Conservation (phyloP, 1,140 invertebrate genomes). For the Scaptomyza hsui region DNA sequence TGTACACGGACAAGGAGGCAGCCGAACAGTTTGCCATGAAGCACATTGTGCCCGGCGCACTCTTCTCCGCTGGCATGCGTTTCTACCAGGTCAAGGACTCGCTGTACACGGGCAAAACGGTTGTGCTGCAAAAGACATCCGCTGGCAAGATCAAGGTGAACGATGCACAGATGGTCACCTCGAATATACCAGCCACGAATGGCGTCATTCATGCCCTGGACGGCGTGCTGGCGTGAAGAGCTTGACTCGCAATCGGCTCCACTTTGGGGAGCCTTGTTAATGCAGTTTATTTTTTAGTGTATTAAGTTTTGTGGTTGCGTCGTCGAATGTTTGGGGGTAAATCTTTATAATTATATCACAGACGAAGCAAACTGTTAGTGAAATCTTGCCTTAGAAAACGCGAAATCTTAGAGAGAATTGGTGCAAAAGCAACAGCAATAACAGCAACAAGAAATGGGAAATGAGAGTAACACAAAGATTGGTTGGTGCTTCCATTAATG, state of each 20-base stretch:
- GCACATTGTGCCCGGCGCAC: conserved; percentile 90
- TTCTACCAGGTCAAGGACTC: conserved; percentile 93
- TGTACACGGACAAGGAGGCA: conserved; percentile 86
- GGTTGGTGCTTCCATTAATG: conserved; percentile 74
- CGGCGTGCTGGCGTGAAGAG: conserved; percentile 85
- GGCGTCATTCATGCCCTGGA: conserved; percentile 95
- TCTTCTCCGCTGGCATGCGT: conserved; percentile 93
- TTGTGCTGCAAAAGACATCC: conserved; percentile 90
- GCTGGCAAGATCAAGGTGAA: conserved; percentile 92
- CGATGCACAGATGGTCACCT: conserved; percentile 89
- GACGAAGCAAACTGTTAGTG: conserved; percentile 60
- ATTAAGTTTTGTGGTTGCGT: conserved; percentile 43
- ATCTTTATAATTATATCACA: conserved; percentile 53
- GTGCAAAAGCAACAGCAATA: conserved; percentile 46
- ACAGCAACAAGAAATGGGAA: conserved; percentile 7
- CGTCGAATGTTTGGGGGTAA: conserved; percentile 26
- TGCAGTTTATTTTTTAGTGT: conserved; percentile 47
- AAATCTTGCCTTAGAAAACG: conserved; percentile 76
- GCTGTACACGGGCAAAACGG: conserved; percentile 87
- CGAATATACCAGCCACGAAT: conserved; percentile 94
- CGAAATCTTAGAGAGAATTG: conserved; percentile 51
- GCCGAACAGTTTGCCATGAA: conserved; percentile 91
- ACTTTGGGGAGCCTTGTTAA: conserved; percentile 25
- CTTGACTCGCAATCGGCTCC: neutral
- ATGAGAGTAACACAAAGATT: conserved; percentile 39